Conservation (phyloP, 1,140 invertebrate genomes). For the Globodera ellingtonae region DNA sequence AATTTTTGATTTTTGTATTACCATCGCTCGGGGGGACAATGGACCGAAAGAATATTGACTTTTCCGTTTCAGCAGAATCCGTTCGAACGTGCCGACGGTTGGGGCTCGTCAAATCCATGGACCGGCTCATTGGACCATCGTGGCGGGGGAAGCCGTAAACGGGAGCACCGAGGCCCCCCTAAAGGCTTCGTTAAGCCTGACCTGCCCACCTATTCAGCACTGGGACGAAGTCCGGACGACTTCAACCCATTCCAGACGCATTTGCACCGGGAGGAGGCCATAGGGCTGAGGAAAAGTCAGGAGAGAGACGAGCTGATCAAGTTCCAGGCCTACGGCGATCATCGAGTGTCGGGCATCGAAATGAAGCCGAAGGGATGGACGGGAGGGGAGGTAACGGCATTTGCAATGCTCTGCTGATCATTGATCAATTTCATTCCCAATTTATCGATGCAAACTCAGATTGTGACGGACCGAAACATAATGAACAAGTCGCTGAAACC, state of each 20-base stretch:
- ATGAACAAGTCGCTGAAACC: conserved; percentile 58
- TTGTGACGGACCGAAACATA: conserved; percentile 52
- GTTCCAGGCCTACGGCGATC: conserved; percentile 62
- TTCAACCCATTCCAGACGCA: conserved; percentile 53
- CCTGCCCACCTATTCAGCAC: conserved; percentile 42
- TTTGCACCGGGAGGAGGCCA: conserved; percentile 30
- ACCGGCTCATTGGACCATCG: conserved; percentile 13
- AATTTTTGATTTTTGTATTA: conserved; percentile 1
- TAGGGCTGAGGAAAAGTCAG: conserved; percentile 30
- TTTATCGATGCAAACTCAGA: conserved; percentile 14
- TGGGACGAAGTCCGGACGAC: conserved; percentile 44
- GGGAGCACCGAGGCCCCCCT: conserved; percentile 3
- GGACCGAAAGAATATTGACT: too few species aligned
- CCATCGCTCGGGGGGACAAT: not conserved
- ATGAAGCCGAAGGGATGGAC: conserved; percentile 55
- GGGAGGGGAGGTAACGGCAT: conserved; percentile 52
- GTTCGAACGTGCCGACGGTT: conserved; percentile 1
- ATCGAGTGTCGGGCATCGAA: conserved; percentile 60
- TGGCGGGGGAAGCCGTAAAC: not conserved
- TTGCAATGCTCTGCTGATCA: not conserved
- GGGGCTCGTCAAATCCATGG: conserved; percentile 22
- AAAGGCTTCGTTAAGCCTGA: conserved; percentile 28
- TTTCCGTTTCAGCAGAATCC: not conserved
- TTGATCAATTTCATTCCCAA: too few species aligned
- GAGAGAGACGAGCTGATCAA: conserved; percentile 48